A percentile compares a stretch with the other conserved stretches of the same genome.
These are phyloP conservation scores for Aleiodes testaceus DNA, from an alignment of 2,888 invertebrate genomes.

Conservation along the genomic window DNA sequence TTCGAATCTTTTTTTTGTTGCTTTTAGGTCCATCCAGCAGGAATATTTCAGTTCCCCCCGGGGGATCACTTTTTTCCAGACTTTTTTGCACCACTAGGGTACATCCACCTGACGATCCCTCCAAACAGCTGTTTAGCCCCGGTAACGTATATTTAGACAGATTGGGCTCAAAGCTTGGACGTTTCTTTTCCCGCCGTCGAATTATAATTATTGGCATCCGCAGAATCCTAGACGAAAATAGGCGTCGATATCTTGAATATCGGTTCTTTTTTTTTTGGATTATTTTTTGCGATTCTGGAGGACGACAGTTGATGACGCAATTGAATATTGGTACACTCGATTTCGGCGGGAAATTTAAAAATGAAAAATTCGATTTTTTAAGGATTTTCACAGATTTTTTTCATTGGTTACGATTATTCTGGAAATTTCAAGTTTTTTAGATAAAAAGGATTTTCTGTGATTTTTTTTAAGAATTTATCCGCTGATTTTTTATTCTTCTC, in stretches of 20 bases:
- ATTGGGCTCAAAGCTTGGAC: conserved; percentile 47
- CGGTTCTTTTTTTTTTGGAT: neutral
- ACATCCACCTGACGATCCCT: conserved; percentile 45
- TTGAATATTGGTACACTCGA: no score
- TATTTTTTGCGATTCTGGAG: neutral
- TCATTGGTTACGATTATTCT: no score
- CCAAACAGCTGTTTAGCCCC: conserved; percentile 49
- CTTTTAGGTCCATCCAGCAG: conserved; percentile 7
- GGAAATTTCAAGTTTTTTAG: no score
- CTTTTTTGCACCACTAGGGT: conserved; percentile 13
- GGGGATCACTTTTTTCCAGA: neutral
- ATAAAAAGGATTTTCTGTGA: no score
- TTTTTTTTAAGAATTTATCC: no score
- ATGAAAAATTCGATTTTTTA: no score
- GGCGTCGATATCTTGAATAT: neutral
- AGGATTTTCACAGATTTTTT: no score
- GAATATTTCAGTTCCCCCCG: conserved; percentile 1
- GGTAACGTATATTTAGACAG: conserved; percentile 52
- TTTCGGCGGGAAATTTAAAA: no score
- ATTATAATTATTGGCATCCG: conserved; percentile 30
- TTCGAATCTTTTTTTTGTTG: neutral
- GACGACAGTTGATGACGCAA: no score
- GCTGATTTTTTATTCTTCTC: neutral
- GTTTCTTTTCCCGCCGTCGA: neutral
- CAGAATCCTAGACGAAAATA: conserved; percentile 1